Evolutionary conservation across 2,113 vertebrate species (phyloP).

Genomic region (Murina feae): DNA sequence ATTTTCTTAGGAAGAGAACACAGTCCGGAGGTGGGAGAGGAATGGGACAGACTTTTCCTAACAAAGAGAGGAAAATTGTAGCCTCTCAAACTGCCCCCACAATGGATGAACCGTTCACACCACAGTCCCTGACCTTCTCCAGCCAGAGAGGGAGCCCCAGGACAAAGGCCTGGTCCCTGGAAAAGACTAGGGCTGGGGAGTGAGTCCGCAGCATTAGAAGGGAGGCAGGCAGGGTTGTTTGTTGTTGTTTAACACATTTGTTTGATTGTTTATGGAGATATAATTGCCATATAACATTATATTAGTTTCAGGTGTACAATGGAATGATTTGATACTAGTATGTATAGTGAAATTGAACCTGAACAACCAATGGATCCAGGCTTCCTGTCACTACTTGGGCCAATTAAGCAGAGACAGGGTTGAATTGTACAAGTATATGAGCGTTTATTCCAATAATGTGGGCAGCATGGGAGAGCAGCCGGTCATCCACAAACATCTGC

Average conservation of each 20-base stretch:
- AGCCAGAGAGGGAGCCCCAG: neutral
- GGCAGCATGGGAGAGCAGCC: no score
- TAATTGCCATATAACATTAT: neutral
- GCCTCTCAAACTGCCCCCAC: constrained; percentile 9
- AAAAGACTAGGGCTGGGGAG: neutral
- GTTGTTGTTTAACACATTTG: neutral
- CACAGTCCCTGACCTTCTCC: neutral
- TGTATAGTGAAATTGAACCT: neutral
- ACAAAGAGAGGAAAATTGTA: constrained; percentile 20
- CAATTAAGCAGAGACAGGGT: no score
- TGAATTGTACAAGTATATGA: no score
- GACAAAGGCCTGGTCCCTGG: neutral
- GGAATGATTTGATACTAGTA: neutral
- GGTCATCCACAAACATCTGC: no score
- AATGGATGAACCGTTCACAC: neutral
- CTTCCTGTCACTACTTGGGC: no score
- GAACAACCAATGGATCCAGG: no score
- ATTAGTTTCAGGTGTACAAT: neutral
- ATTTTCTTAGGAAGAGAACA: constrained; percentile 52
- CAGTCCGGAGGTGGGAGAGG: constrained; percentile 6
- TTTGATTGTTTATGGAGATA: neutral
- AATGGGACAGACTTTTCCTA: constrained; percentile 56
- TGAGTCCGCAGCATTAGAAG: neutral
- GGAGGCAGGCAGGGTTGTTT: neutral
- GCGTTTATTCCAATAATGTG: no score